These are phyloP conservation scores for Ictidomys tridecemlineatus DNA, from an alignment of 2,113 vertebrate species.

Conservation along the genomic window DNA sequence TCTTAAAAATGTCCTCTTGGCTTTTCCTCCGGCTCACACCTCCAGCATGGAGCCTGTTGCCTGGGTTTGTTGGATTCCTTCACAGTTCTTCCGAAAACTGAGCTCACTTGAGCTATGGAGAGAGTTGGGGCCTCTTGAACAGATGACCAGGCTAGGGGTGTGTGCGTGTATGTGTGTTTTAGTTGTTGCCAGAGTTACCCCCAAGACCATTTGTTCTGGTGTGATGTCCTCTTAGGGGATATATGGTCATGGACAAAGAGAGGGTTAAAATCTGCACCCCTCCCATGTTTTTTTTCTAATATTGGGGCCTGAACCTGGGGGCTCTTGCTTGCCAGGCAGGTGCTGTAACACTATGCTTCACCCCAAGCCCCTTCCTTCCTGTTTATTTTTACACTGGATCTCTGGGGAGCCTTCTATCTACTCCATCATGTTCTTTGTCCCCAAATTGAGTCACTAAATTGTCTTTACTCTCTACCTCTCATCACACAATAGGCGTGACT, in stretches of 20 bases:
- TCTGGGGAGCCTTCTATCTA: not conserved
- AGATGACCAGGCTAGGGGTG: not conserved
- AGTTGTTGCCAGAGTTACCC: not conserved
- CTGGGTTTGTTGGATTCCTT: constrained; percentile 13
- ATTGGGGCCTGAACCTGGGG: no score
- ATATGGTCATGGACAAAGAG: not conserved
- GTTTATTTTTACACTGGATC: not conserved
- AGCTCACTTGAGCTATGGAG: not conserved
- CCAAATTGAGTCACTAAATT: not conserved
- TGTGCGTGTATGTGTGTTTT: not conserved
- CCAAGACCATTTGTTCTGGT: not conserved
- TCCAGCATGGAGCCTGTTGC: not conserved
- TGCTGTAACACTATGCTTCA: no score
- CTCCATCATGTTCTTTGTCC: not conserved
- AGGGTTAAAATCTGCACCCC: not conserved
- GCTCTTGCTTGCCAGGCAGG: no score
- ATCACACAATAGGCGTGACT: not conserved
- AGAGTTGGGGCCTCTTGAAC: not conserved
- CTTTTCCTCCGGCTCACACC: constrained; percentile 61
- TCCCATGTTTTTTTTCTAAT: no score
- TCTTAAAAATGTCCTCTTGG: constrained; percentile 81
- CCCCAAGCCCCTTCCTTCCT: no score
- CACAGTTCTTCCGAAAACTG: not conserved
- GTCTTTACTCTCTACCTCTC: not conserved
- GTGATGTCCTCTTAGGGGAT: not conserved